Evolutionary conservation across 2,113 vertebrate species (phyloP).

Genomic region (Tachysurus vachellii): DNA sequence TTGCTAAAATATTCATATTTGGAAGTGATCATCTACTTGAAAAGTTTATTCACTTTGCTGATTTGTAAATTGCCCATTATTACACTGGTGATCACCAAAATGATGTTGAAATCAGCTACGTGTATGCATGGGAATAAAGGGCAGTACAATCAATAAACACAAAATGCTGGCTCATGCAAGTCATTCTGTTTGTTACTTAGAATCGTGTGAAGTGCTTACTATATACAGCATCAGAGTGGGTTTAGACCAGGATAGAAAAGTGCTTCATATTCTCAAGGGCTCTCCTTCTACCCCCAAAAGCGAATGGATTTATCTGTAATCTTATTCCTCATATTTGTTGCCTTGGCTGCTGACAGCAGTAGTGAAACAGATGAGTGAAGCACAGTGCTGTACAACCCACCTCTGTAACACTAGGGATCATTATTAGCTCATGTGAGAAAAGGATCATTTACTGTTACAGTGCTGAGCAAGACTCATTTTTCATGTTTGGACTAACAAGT

Average conservation of each 20-base stretch:
- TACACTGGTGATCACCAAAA: neutral
- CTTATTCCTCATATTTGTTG: constrained; percentile 32
- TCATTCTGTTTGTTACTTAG: neutral
- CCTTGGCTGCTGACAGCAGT: constrained; percentile 25
- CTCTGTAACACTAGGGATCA: constrained; percentile 11
- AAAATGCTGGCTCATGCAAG: neutral
- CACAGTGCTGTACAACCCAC: neutral
- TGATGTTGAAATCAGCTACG: neutral
- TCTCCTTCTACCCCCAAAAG: constrained; percentile 20
- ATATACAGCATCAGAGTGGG: neutral
- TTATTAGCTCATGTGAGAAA: constrained; percentile 11
- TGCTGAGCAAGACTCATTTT: neutral
- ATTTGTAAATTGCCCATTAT: neutral
- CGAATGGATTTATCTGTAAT: constrained; percentile 35
- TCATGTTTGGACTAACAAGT: neutral
- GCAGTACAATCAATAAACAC: constrained; percentile 3
- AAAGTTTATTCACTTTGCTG: neutral
- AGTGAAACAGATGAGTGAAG: neutral
- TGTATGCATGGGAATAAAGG: neutral
- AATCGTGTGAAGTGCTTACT: constrained; percentile 1
- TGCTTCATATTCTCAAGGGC: constrained; percentile 15
- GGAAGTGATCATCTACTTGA: neutral
- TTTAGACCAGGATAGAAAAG: constrained; percentile 10
- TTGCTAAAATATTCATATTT: neutral
- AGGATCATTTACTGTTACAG: constrained; percentile 3